A percentile compares a stretch with the other conserved stretches of the same genome.
Conservation (phyloP, 2,888 invertebrate species). For the Mesochorus sp. region DNA sequence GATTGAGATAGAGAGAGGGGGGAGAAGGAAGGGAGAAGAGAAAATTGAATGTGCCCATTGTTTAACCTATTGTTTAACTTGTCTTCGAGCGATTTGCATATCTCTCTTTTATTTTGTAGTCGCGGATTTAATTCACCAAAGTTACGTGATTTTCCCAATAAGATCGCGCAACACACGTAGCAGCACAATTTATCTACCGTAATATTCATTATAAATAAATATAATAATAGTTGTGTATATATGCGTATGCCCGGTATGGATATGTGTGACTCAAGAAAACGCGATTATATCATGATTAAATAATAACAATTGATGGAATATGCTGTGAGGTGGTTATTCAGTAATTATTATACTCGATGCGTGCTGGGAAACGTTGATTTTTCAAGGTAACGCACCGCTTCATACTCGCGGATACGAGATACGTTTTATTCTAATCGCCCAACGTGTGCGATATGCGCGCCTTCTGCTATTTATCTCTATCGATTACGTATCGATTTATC, state of each 20-base stretch:
- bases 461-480: slow-evolving; percentile 7
- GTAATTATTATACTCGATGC: slow-evolving; percentile 18
- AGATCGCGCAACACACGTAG: slow-evolving; percentile 34
- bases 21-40: too few relatives aligned
- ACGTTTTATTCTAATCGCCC: slow-evolving; percentile 38
- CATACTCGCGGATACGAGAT: not conserved
- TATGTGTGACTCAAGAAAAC: slow-evolving; percentile 45
- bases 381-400: slow-evolving; percentile 52
- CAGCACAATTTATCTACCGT: too few relatives aligned
- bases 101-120: slow-evolving; percentile 7
- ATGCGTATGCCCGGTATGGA: not conserved
- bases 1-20: too few relatives aligned
- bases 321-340: slow-evolving; percentile 10
- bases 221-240: not conserved
- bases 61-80: slow-evolving; percentile 61
- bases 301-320: slow-evolving; percentile 46
- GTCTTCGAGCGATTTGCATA: slow-evolving; percentile 36
- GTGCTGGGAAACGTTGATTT: slow-evolving; percentile 47
- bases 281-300: slow-evolving; percentile 55
- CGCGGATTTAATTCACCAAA: slow-evolving; percentile 11
- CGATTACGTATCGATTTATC: slow-evolving; percentile 10
- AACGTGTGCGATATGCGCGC: slow-evolving; percentile 15
- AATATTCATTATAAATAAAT: too few relatives aligned
- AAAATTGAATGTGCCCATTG: slow-evolving; percentile 61
- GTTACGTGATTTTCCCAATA: slow-evolving; percentile 55